Percentiles rank a stretch among this genome's conserved stretches.
Evolutionary conservation across 2,113 vertebrate species (phyloP).

Genomic region (Neodontobutis hainanensis): DNA sequence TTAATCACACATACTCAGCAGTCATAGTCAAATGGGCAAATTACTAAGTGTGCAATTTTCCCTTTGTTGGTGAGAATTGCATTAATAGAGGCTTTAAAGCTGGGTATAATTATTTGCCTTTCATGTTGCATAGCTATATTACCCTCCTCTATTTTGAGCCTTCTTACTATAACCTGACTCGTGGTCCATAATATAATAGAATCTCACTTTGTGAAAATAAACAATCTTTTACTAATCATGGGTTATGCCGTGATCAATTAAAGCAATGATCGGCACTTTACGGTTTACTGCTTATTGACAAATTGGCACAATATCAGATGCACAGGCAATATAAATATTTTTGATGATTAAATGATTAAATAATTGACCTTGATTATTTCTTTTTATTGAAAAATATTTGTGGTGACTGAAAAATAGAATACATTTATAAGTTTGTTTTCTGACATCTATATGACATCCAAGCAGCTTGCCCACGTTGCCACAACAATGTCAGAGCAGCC

Average conservation of each 20-base stretch:
- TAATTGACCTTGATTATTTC: too few species aligned
- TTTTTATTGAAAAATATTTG: too few species aligned
- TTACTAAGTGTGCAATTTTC: slow-evolving; percentile 67
- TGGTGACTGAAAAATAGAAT: too few species aligned
- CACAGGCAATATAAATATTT: too few species aligned
- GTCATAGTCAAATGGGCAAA: slow-evolving; percentile 71
- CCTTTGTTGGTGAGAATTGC: slow-evolving; percentile 58
- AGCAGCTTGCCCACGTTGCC: slow-evolving; percentile 17
- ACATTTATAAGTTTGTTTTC: background rate
- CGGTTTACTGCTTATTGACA: background rate
- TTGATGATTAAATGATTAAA: too few species aligned
- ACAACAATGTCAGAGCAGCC: slow-evolving; percentile 44
- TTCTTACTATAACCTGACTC: slow-evolving; percentile 8
- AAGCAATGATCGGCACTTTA: background rate
- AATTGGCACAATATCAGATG: background rate
- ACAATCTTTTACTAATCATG: slow-evolving; percentile 18
- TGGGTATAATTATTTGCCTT: slow-evolving; percentile 67
- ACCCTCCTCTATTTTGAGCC: slow-evolving; percentile 49
- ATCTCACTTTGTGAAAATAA: slow-evolving; percentile 23
- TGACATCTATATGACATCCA: background rate
- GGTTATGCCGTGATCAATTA: slow-evolving; percentile 22
- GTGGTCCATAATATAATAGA: slow-evolving; percentile 15
- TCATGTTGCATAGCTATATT: slow-evolving; percentile 58
- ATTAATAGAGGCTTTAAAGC: slow-evolving; percentile 67
- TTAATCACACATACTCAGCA: slow-evolving; percentile 68